These are phyloP conservation scores for Pseudomyrmex dendroicus DNA, from an alignment of 1,140 invertebrate genomes.

Conservation along the genomic window DNA sequence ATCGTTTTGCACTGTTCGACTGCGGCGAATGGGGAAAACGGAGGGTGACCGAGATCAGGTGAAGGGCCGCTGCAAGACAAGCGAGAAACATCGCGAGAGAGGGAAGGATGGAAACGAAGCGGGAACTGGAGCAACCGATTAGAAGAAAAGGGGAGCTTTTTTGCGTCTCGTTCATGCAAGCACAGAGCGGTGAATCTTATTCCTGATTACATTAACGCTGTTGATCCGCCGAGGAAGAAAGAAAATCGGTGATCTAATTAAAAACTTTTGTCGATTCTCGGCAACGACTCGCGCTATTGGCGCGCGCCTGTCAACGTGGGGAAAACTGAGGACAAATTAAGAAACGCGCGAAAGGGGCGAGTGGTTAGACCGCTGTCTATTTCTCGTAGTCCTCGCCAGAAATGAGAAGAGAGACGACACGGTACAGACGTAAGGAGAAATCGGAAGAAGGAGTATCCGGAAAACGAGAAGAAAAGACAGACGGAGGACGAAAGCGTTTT, in stretches of 20 bases:
- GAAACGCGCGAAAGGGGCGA: neutral
- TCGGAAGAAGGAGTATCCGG: slow-evolving; percentile 20
- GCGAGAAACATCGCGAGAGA: neutral
- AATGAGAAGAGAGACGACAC: neutral
- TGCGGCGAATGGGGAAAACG: slow-evolving; percentile 24
- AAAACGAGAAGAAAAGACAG: slow-evolving; percentile 1
- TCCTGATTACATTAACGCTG: slow-evolving; percentile 35
- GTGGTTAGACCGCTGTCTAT: neutral
- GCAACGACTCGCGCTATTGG: slow-evolving; percentile 22
- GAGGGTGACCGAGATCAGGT: slow-evolving; percentile 35
- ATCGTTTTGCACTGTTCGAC: slow-evolving; percentile 66
- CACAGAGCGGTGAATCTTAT: slow-evolving; percentile 22
- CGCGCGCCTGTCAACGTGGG: neutral
- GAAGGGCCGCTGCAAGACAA: slow-evolving; percentile 17
- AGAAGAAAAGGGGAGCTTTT: slow-evolving; percentile 5
- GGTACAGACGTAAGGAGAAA: slow-evolving; percentile 2
- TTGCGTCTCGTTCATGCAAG: neutral
- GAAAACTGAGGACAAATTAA: slow-evolving; percentile 2
- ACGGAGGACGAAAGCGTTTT: slow-evolving; percentile 37
- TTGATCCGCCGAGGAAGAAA: slow-evolving; percentile 55
- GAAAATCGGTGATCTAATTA: slow-evolving; percentile 71
- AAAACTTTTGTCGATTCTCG: slow-evolving; percentile 64
- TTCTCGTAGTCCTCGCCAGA: neutral
- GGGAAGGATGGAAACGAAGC: neutral
- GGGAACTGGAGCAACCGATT: slow-evolving; percentile 8